These are phyloP conservation scores for Gerris buenoi DNA, from an alignment of 1,140 invertebrate genomes.

Conservation along the genomic window DNA sequence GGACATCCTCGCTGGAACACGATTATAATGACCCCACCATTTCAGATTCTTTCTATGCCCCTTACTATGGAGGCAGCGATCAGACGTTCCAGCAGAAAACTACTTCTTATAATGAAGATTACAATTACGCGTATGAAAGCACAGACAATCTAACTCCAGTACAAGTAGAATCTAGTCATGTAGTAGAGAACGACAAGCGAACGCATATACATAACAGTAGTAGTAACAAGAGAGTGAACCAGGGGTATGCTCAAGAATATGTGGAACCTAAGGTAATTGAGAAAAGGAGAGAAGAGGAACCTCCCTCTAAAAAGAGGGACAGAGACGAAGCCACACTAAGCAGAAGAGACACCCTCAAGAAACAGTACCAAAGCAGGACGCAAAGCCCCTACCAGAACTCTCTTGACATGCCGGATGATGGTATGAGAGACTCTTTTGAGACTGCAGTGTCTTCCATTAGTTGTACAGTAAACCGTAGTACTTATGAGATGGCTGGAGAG, in stretches of 20 bases:
- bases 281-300: slow-evolving; percentile 24
- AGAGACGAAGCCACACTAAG: slow-evolving; percentile 22
- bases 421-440: slow-evolving; percentile 41
- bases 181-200: slow-evolving; percentile 23
- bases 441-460: slow-evolving; percentile 39
- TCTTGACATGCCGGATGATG: slow-evolving; percentile 38
- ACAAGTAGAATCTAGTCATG: slow-evolving; percentile 16
- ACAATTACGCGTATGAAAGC: slow-evolving; percentile 51
- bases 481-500: slow-evolving; percentile 18
- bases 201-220: slow-evolving; percentile 6
- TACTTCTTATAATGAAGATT: slow-evolving; percentile 47
- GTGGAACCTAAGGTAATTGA: slow-evolving; percentile 18
- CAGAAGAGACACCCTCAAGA: slow-evolving; percentile 20
- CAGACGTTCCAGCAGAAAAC: slow-evolving; percentile 27
- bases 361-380: slow-evolving; percentile 17
- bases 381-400: slow-evolving; percentile 29
- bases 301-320: slow-evolving; percentile 15
- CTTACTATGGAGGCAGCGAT: slow-evolving; percentile 8
- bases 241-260: slow-evolving; percentile 17
- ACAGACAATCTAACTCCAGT: slow-evolving; percentile 37
- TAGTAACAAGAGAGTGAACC: slow-evolving; percentile 4
- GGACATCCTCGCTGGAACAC: slow-evolving; percentile 16
- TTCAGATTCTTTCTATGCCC: slow-evolving; percentile 4
- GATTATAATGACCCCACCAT: slow-evolving; percentile 17
- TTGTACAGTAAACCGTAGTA: slow-evolving; percentile 22